Base-by-base conservation (phyloP, 2,888 invertebrate genomes). In the Furcula furcula region DNA sequence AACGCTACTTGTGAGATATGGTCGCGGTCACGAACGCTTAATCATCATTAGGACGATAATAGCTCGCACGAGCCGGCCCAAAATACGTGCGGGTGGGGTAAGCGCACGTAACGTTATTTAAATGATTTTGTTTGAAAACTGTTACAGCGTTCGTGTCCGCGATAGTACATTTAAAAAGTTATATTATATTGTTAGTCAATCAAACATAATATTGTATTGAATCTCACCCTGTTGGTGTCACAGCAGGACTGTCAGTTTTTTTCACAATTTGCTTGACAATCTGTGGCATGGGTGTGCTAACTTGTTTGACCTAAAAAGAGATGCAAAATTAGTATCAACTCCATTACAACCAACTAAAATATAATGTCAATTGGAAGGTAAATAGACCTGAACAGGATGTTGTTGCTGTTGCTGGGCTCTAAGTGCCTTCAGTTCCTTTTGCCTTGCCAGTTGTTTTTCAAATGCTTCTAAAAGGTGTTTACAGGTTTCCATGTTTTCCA, bases 381-480 rank as follows among this genome's bases (percentile, higher is more conserved):
- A 22, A 25, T 0, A 3, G 37, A 65, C 87, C 75, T 85, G 87
- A 6, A 83, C 81, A 12, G 85, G 79, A 31, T 84, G 76, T 39
- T 82, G 81, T 11, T 76, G 76, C 12, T 72, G 67, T 30, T 82
- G 81, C 44, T 83, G 86, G 6, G 87, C 89, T 13, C 88, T 64
- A 9, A 90, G 69, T 2, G 92, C 92, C 50, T 93, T 92, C n/a
- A 92, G 85, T 49, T 93, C 93, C 64, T 94, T 95, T 67, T 94
- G 93, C 2, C 93, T 90, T 1, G 94, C 94, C 29, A 95, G 82
- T 63, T 94, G 94, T 55, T 92, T 93, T 70, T 96, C 95, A 61
- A 95, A 96, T 27, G 94, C 94, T 42, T 95, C 95, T 32, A 96
- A 76, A 36, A 95, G 82, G 59, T 92, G 91, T 64, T 94, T 94